A percentile compares a stretch with the other conserved stretches of the same genome.
phyloP scores from a whole-genome alignment of 2,797 vertebrate species.

The Zalophus californianus region DNA sequence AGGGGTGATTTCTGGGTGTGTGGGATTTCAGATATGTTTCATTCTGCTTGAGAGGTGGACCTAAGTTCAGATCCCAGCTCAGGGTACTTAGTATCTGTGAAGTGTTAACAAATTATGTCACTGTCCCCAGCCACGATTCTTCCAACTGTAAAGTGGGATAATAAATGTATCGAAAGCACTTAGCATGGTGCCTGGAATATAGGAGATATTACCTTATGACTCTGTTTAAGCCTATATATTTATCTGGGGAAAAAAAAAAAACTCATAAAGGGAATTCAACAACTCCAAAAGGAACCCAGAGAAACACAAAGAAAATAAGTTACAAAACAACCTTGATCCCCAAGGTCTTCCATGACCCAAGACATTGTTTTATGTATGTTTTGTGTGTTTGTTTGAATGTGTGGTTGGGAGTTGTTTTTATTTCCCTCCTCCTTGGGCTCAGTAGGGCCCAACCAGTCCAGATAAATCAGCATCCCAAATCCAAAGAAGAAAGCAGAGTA shows the following conservation, averaged over 20 bases:
- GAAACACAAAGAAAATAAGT: slow-evolving; percentile 28
- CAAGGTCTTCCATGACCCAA: neutral
- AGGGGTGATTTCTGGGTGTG: slow-evolving; percentile 3
- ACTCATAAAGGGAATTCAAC: neutral
- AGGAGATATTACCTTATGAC: neutral
- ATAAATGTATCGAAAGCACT: slow-evolving; percentile 31
- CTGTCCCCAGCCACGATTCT: neutral
- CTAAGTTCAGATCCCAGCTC: slow-evolving; percentile 9
- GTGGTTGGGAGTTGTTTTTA: neutral
- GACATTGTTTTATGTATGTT: neutral
- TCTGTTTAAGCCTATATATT: neutral
- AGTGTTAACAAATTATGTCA: neutral
- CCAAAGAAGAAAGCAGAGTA: slow-evolving; percentile 21
- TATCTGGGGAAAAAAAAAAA: neutral
- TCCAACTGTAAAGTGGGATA: neutral
- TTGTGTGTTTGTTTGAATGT: neutral
- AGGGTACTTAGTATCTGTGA: neutral
- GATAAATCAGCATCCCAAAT: neutral
- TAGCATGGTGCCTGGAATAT: neutral
- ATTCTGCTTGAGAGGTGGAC: neutral
- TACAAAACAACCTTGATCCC: neutral
- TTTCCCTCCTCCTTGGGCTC: neutral
- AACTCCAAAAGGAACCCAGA: neutral
- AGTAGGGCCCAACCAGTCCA: neutral
- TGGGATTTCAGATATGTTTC: neutral